A percentile compares a stretch with the other conserved stretches of the same genome.
These are phyloP conservation scores for Laspeyria flexula DNA, from an alignment of 2,888 invertebrate species.

Conservation along the genomic window DNA sequence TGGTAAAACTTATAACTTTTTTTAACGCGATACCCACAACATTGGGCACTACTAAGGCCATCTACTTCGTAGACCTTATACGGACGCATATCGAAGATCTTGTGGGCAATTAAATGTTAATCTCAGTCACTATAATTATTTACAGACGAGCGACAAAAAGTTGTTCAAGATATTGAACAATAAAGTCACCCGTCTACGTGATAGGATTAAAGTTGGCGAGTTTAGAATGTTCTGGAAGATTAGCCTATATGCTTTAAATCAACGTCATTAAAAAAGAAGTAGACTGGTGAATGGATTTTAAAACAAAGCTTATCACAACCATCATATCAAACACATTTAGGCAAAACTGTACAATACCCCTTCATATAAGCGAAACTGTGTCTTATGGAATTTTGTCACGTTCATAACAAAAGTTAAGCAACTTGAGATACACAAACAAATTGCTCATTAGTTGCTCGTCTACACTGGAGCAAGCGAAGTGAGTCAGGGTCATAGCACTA, in stretches of 20 bases:
- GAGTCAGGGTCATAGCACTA: conserved; percentile 60
- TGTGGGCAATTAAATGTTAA: conserved; percentile 67
- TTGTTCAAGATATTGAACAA: conserved; percentile 2
- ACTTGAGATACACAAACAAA: conserved; percentile 4
- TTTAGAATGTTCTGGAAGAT: no score
- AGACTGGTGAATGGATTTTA: no score
- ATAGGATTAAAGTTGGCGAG: no score
- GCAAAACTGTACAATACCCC: no score
- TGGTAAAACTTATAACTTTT: no score
- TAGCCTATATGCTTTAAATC: no score
- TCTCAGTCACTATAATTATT: conserved; percentile 47
- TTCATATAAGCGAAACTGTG: no score
- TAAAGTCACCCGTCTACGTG: no score
- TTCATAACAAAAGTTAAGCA: neutral
- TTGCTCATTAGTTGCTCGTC: conserved; percentile 17
- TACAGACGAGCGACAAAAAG: conserved; percentile 34
- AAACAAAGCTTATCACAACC: no score
- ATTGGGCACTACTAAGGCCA: conserved; percentile 42
- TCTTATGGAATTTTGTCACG: no score
- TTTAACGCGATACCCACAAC: conserved; percentile 23
- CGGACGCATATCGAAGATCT: conserved; percentile 53
- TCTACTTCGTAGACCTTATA: conserved; percentile 47
- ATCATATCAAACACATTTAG: no score
- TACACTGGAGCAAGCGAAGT: conserved; percentile 38
- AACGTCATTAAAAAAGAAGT: no score